Evolutionary conservation across 2,797 vertebrate species (phyloP), one percentile per base, ranked within the genome.

Genomic region (Tenualosa ilisha): DNA sequence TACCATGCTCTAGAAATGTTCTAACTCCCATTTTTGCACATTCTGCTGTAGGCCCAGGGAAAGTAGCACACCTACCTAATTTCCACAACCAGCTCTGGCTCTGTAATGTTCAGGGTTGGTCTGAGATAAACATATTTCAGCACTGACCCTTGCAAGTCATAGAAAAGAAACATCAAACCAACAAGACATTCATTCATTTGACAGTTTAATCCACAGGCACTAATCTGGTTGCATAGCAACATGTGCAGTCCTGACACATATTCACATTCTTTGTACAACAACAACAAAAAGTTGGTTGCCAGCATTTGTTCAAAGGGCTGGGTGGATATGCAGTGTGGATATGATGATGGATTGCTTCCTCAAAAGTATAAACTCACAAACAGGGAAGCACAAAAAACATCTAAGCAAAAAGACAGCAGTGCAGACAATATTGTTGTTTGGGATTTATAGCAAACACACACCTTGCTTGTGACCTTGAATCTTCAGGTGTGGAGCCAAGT

Each of bases 41-140:
- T 63, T 63, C 59, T 72, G 65, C 63, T 65, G 63, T 26, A 31
- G 63, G 63, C 65, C n/a, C 26, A 72, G 31, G 26, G 63, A 72
- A 72, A 72, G 31, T 40, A 72, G 31, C 65, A 72, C 65, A 72
- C 65, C 65, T 40, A 72, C 26, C 26, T 72, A 15, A 72, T 72
- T 13, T 72, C 7, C 65, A 37, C 65, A 40, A 37, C 15, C 26
- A 37, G 13, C 65, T 72, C 65, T 15, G 37, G 65, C 31, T 24
- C 59, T 63, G 8, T 24, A 56, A 56, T 65, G 11, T 72, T 72
- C 65, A 40, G 65, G 12, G 3, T 37, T 72, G 26, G 3, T 37
- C 26, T 72, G 4, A 5, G 65, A 72, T 37, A 37, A 72, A 72
- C 26, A 37, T 12, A 37, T 72, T 37, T 40, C 65, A 15, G 13